Conservation (phyloP, 2,797 vertebrate species). For the Mus minutoides region DNA sequence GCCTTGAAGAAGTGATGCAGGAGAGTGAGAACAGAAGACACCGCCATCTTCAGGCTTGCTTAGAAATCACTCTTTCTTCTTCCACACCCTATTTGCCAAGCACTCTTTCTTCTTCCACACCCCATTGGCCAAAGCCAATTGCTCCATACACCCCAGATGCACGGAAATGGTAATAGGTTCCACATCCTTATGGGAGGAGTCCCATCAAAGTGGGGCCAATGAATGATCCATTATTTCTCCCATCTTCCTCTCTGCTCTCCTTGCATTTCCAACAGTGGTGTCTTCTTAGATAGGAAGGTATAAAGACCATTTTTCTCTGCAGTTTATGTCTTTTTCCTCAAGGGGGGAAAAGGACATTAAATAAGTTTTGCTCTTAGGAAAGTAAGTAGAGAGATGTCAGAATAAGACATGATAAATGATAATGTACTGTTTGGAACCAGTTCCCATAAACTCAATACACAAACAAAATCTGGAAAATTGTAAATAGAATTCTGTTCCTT, state of each 20-base stretch:
- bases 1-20: neutral
- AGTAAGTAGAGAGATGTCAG: constrained; percentile 49
- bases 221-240: neutral
- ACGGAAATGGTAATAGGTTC: neutral
- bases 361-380: constrained; percentile 59
- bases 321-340: constrained; percentile 27
- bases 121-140: neutral
- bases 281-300: constrained; percentile 51
- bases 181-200: neutral
- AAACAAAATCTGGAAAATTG: constrained; percentile 30
- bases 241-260: neutral
- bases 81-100: neutral
- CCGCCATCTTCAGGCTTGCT: neutral
- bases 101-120: neutral
- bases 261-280: neutral
- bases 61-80: neutral
- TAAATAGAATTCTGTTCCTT: constrained; percentile 65
- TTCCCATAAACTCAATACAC: constrained; percentile 9
- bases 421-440: constrained; percentile 41
- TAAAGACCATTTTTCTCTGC: constrained; percentile 24
- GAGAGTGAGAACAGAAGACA: neutral
- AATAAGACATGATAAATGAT: neutral
- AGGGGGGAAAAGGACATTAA: constrained; percentile 33
- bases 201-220: neutral
- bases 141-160: neutral